Conservation (phyloP, 2,797 vertebrate genomes). For the Esox lucius region DNA sequence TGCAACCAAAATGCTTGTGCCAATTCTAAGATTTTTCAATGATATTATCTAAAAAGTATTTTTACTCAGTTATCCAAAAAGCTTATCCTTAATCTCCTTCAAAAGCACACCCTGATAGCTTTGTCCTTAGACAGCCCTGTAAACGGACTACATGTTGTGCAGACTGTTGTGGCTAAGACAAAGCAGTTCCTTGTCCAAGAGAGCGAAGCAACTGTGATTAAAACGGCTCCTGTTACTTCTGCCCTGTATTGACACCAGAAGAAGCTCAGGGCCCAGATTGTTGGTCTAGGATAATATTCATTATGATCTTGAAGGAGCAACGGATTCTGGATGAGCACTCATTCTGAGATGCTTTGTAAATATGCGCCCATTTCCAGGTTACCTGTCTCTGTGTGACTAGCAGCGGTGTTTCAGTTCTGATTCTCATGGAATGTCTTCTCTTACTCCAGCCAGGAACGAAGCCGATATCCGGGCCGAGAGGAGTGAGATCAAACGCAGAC, state of each 20-base stretch:
- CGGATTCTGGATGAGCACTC: neutral
- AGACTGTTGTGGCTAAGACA: slow-evolving; percentile 31
- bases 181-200: slow-evolving; percentile 45
- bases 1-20: neutral
- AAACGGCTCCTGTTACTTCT: slow-evolving; percentile 31
- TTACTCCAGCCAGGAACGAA: slow-evolving; percentile 87
- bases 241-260: slow-evolving; percentile 1
- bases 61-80: neutral
- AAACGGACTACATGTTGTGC: neutral
- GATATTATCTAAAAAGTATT: neutral
- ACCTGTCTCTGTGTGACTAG: slow-evolving; percentile 32
- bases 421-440: slow-evolving; percentile 53
- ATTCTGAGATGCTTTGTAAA: neutral
- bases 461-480: slow-evolving; percentile 87
- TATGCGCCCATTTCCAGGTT: slow-evolving; percentile 24
- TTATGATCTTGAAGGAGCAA: neutral
- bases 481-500: slow-evolving; percentile 92
- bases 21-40: neutral
- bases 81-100: neutral
- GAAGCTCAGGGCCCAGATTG: slow-evolving; percentile 35
- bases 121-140: slow-evolving; percentile 37
- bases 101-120: neutral
- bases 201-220: slow-evolving; percentile 29
- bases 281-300: neutral
- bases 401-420: slow-evolving; percentile 33